A percentile compares a stretch with the other conserved stretches of the same genome.
Conservation (phyloP, 2,888 invertebrate species). For the Tachina fera region DNA sequence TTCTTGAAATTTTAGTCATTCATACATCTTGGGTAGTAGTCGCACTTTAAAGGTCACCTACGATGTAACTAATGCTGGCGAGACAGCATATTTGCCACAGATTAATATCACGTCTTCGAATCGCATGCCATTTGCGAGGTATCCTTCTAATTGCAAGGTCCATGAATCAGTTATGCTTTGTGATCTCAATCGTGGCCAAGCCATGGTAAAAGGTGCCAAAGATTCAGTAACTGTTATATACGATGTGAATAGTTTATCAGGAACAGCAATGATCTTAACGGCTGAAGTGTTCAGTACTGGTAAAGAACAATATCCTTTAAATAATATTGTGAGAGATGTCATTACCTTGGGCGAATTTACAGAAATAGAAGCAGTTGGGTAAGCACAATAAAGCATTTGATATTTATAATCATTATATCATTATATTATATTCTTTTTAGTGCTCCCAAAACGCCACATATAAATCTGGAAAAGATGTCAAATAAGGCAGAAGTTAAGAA, state of each 20-base stretch:
- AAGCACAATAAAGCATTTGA: slow-evolving; percentile 55
- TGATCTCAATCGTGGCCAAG: slow-evolving; percentile 79
- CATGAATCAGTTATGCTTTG: slow-evolving; percentile 78
- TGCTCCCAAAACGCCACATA: slow-evolving; percentile 77
- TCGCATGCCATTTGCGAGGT: slow-evolving; percentile 80
- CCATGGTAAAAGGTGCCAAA: slow-evolving; percentile 77
- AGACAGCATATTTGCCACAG: slow-evolving; percentile 84
- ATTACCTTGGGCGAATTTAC: slow-evolving; percentile 80
- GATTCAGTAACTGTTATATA: slow-evolving; percentile 79
- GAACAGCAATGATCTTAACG: slow-evolving; percentile 77
- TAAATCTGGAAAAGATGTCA: slow-evolving; percentile 79
- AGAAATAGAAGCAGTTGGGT: slow-evolving; percentile 82
- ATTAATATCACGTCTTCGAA: slow-evolving; percentile 83
- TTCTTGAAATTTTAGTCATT: slow-evolving; percentile 73
- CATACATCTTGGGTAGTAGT: slow-evolving; percentile 80
- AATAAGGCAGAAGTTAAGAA: slow-evolving; percentile 79
- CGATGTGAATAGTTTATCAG: slow-evolving; percentile 80
- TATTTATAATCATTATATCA: not conserved
- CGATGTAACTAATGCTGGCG: slow-evolving; percentile 82
- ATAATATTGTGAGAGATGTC: slow-evolving; percentile 77
- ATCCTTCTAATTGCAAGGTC: slow-evolving; percentile 80
- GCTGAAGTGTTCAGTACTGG: slow-evolving; percentile 82
- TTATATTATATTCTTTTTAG: slow-evolving; percentile 72
- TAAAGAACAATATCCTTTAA: slow-evolving; percentile 77
- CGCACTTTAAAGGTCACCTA: slow-evolving; percentile 79